Conservation (phyloP, 1,140 invertebrate species). For the Drosophila kanapiae region DNA sequence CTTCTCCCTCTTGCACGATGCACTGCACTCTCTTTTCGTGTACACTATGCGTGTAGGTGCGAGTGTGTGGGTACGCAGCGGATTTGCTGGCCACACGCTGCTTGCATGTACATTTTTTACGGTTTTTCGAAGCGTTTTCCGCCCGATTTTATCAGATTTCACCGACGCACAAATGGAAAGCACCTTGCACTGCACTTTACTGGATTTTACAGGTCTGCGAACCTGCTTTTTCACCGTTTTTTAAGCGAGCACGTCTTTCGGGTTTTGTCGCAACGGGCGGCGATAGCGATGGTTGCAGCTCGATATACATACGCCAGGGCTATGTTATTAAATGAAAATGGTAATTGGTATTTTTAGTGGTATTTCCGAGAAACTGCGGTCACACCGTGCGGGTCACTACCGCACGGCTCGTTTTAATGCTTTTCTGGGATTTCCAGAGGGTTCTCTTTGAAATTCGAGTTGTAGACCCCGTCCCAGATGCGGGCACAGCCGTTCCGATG, state of each 20-base stretch:
- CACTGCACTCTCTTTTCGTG: constrained; percentile 44
- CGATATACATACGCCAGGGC: background rate
- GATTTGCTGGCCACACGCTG: constrained; percentile 68
- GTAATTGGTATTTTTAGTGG: background rate
- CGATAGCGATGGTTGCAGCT: constrained; percentile 10
- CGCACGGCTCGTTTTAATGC: no score
- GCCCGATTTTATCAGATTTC: background rate
- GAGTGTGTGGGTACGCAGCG: constrained; percentile 47
- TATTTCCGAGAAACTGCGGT: no score
- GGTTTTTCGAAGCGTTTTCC: background rate
- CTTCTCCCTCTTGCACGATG: constrained; percentile 16
- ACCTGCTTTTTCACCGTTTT: constrained; percentile 7
- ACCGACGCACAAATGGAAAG: background rate
- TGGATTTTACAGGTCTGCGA: constrained; percentile 5
- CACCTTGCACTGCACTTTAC: background rate
- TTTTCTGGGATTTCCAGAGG: no score
- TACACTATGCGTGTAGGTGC: constrained; percentile 50
- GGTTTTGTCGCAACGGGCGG: constrained; percentile 22
- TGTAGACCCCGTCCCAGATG: no score
- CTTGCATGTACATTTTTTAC: constrained; percentile 59
- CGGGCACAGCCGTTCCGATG: no score
- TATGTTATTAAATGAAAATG: background rate
- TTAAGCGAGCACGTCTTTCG: constrained; percentile 33
- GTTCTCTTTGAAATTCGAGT: no score
- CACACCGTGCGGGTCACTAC: no score